Base-by-base conservation (phyloP, 1,140 invertebrate species). In the Odontomachus brunneus region DNA sequence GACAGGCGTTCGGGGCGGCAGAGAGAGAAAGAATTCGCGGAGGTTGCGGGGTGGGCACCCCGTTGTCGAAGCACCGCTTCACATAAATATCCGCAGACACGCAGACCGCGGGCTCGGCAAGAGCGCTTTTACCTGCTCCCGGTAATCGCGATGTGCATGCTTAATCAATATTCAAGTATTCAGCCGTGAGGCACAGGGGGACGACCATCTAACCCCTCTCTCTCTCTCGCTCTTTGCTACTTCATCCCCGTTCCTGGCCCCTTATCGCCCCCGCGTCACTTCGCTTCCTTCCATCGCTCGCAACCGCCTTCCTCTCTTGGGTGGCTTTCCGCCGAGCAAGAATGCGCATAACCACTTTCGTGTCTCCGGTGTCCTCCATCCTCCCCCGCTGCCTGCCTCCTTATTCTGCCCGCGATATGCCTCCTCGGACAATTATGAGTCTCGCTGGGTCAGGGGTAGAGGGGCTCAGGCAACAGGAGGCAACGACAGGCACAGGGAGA, bases 131-230 rank as follows among this genome's bases (percentile, higher is more conserved):
- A 88, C 76, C 73, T 86, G 82, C 83, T 75, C 83, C 82, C 75
- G 82, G 87, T 88, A 89, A 88, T 92, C 84, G 90, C 88, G 78
- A 90, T 88, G 88, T 90, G 86, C 84, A 91, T 85, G 88, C 88
- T 89, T 88, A 92, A 91, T 92, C 91, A 90, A 93, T 92, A 92
- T 88, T 91, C 89, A 89, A 90, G 89, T 89, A 90, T 90, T 91
- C 84, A 84, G 80, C 62, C 66, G 83, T 60, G 75, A 88, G 78
- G 62, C 85, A 88, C 76, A 55, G 63, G 48, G 67, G 29, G 29
- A 5, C 29, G 29, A 33, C 29, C 17, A 38, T 44, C 38, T 66
- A n/a, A 51, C 15, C 22, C n/a, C n/a, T n/a, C n/a, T n/a, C n/a
- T n/a, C n/a, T n/a, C n/a, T n/a, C 53, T 82, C 53, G 63, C 51